Evolutionary conservation across 1,140 invertebrate genomes (phyloP), one percentile per base, ranked within the genome.

Genomic region (Archegozetes longisetosus): DNA sequence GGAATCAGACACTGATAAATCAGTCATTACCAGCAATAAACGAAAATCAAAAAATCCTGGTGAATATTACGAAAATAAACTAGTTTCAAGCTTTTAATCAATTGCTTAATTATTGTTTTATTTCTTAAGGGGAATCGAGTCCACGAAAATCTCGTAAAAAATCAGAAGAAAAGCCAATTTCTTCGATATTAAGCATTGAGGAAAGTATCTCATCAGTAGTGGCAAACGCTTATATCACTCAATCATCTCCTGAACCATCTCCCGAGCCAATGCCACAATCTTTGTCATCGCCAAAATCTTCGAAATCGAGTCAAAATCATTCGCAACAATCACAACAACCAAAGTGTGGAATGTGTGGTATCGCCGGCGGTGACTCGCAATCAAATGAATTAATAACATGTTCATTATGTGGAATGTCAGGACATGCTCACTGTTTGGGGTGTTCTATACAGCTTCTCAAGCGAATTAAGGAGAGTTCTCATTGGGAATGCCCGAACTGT

Each of bases 401-500:
- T 47, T 60, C 58, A 4, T 12, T 58, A 26, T 60, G 58, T 56
- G 58, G 58, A 14, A 28, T 55, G 23, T 40, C 51, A 14, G 58
- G 56, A 23, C 58, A 60, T 48, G 27, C 53, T 14, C 1, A 2
- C 14, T 58, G 61, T 58, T 27, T 59, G 13, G 46, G 46, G 22
- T 62, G 61, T 54, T 61, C 47, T 14, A 22, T 13, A 0, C 9
- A 60, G 23, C 25, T 62, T n/a, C 27, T 57, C 17, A 14, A 53
- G 13, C 55, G 55, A 22, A 62, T 62, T n/a, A 20, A 28, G 46
- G 20, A 59, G 27, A 54, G 27, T 9, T 26, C 27, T 22, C 27
- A 63, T 52, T 63, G 63, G 58, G 49, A 60, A 46, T 64, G 62
- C 28, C 58, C 61, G 2, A 63, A 64, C 53, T 62, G 62, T 58